These are phyloP conservation scores for Cryptus viduatorius DNA, from an alignment of 2,888 invertebrate genomes.

Conservation along the genomic window DNA sequence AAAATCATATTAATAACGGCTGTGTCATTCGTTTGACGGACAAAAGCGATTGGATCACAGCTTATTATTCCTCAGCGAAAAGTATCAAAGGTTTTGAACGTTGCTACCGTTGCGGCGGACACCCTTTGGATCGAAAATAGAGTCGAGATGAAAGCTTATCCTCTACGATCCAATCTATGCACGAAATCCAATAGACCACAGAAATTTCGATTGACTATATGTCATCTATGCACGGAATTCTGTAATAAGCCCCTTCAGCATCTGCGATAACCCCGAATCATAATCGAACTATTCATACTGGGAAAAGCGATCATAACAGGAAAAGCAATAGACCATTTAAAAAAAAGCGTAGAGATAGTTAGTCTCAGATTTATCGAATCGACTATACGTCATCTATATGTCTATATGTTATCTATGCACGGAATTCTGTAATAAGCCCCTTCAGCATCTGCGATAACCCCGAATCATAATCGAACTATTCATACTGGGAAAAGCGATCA, in stretches of 20 bases:
- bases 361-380: too few relatives aligned
- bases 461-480: too few relatives aligned
- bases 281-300: too few relatives aligned
- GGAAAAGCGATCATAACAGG: too few relatives aligned
- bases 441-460: constrained; percentile 4
- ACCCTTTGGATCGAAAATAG: constrained; percentile 20
- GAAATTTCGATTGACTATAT: constrained; percentile 46
- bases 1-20: constrained; percentile 29
- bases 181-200: constrained; percentile 52
- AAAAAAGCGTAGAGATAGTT: too few relatives aligned
- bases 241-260: constrained; percentile 34
- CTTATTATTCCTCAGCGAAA: background rate
- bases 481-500: too few relatives aligned
- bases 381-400: too few relatives aligned
- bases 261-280: background rate
- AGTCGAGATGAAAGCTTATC: background rate
- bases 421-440: constrained; percentile 54
- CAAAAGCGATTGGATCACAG: background rate
- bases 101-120: background rate
- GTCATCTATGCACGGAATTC: constrained; percentile 52
- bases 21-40: background rate
- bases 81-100: background rate
- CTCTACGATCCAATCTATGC: constrained; percentile 11
- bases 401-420: constrained; percentile 32
- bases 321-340: too few relatives aligned